phyloP scores from a whole-genome alignment of 23 tunicate species.

The Ascidia mentula region DNA sequence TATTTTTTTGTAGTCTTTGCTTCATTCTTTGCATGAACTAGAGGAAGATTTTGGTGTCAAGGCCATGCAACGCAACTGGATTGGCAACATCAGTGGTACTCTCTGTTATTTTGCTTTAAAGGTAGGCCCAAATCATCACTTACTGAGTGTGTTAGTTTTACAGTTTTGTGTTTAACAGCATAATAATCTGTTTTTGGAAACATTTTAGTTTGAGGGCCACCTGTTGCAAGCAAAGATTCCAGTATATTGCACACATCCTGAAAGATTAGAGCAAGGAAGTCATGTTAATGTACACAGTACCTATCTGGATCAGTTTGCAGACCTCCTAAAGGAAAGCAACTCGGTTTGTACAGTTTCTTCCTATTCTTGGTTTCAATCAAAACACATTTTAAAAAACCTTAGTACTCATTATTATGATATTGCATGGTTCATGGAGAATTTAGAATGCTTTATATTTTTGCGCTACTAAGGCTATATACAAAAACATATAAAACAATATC shows the following conservation, averaged over 20 bases:
- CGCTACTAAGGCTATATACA: no score
- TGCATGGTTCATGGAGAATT: no score
- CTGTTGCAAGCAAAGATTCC: slow-evolving; percentile 16
- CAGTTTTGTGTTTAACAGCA: neutral
- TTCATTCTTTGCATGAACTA: slow-evolving; percentile 46
- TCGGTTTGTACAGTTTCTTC: neutral
- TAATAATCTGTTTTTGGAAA: no score
- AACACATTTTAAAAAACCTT: no score
- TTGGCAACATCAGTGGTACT: slow-evolving; percentile 64
- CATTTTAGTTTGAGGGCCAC: slow-evolving; percentile 34
- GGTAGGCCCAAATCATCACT: neutral
- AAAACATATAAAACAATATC: no score
- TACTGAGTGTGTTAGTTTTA: neutral
- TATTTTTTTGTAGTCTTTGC: slow-evolving; percentile 67
- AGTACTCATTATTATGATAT: no score
- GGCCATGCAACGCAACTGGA: slow-evolving; percentile 89
- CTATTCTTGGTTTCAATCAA: no score
- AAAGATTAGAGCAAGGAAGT: slow-evolving; percentile 22
- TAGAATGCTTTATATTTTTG: no score
- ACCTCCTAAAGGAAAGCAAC: slow-evolving; percentile 20
- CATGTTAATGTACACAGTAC: slow-evolving; percentile 56
- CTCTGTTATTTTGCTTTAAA: slow-evolving; percentile 42
- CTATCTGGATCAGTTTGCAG: slow-evolving; percentile 27
- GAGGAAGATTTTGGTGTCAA: slow-evolving; percentile 76
- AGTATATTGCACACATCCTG: slow-evolving; percentile 83